Conservation (phyloP, 1,140 invertebrate genomes). For the Leptestheria dahalacensis region DNA sequence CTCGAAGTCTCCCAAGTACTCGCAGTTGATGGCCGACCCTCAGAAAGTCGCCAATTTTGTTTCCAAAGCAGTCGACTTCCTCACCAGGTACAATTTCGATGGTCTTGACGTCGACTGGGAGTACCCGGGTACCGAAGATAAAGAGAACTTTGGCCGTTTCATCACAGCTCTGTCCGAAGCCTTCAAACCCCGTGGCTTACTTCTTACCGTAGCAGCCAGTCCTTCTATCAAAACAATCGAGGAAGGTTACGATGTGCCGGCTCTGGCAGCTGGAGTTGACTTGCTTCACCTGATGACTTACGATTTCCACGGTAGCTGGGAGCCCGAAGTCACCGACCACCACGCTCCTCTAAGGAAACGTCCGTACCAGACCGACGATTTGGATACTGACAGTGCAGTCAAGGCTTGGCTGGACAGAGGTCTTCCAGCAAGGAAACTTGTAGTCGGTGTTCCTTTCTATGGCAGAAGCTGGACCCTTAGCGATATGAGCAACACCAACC, state of each 20-base stretch:
- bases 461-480: slow-evolving; percentile 25
- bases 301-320: slow-evolving; percentile 34
- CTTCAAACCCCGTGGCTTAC: slow-evolving; percentile 35
- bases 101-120: slow-evolving; percentile 47
- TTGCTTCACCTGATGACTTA: slow-evolving; percentile 36
- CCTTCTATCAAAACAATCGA: slow-evolving; percentile 38
- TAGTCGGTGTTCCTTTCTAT: slow-evolving; percentile 28
- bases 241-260: slow-evolving; percentile 34
- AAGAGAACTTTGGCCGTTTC: slow-evolving; percentile 31
- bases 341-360: slow-evolving; percentile 22
- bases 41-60: slow-evolving; percentile 35
- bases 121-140: slow-evolving; percentile 33
- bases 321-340: slow-evolving; percentile 24
- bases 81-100: slow-evolving; percentile 41
- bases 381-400: slow-evolving; percentile 24
- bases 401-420: slow-evolving; percentile 29
- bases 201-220: slow-evolving; percentile 39
- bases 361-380: slow-evolving; percentile 7
- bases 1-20: slow-evolving; percentile 35
- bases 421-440: slow-evolving; percentile 26
- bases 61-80: slow-evolving; percentile 37
- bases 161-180: slow-evolving; percentile 35
- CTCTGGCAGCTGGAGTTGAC: slow-evolving; percentile 31
- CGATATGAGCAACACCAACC: neutral
- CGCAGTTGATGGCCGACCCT: slow-evolving; percentile 28